phyloP scores from a whole-genome alignment of 2,888 invertebrate species.

The Agrilus cyanescens region DNA sequence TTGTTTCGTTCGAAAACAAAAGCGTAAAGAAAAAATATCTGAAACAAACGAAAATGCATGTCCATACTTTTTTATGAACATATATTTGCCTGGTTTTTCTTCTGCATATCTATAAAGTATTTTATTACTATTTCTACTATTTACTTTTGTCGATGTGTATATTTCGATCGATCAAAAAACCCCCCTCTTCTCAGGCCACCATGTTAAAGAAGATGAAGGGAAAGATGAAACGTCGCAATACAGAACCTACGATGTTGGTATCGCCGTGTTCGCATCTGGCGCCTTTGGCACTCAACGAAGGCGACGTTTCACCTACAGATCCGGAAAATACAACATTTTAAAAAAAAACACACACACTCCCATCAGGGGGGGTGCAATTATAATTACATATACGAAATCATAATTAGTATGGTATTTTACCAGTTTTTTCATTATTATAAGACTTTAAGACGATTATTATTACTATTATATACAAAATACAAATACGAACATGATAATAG shows the following conservation, averaged over 20 bases:
- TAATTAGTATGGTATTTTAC: constrained; percentile 45
- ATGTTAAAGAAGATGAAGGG: constrained; percentile 98
- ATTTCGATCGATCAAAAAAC: not conserved
- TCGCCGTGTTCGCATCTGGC: constrained; percentile 39
- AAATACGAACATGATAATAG: too few species aligned
- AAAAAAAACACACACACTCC: constrained; percentile 9
- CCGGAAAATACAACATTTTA: constrained; percentile 35
- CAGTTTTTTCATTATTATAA: constrained; percentile 22
- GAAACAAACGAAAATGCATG: too few species aligned
- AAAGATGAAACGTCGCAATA: constrained; percentile 94
- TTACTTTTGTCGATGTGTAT: too few species aligned
- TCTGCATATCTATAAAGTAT: too few species aligned
- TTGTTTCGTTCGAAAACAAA: too few species aligned
- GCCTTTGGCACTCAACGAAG: constrained; percentile 37
- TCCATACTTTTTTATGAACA: not conserved
- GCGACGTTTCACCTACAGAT: constrained; percentile 35
- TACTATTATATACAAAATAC: too few species aligned
- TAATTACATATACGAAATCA: constrained; percentile 41
- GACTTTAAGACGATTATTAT: too few species aligned
- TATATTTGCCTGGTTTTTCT: too few species aligned
- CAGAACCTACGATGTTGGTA: constrained; percentile 66
- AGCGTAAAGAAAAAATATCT: too few species aligned
- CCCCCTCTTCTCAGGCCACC: constrained; percentile 74
- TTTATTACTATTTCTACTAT: too few species aligned
- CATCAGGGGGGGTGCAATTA: constrained; percentile 38